Evolutionary conservation across 53 echinoderm and acorn worm species (phyloP).

Genomic region (Paelopatides confundens): DNA sequence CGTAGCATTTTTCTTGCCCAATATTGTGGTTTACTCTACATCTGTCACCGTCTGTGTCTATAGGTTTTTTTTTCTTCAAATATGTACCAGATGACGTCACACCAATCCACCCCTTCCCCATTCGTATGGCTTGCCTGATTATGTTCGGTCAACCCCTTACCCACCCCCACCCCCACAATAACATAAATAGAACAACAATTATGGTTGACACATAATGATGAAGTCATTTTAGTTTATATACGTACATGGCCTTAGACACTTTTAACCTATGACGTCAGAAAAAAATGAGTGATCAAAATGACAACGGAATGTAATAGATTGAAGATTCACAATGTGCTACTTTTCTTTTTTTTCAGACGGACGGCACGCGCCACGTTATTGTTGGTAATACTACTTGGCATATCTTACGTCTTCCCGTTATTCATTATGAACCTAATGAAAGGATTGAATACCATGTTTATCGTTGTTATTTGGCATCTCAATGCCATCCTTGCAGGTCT

Average conservation of each 20-base stretch:
- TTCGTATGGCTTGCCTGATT: no score
- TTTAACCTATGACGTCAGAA: no score
- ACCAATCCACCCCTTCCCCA: no score
- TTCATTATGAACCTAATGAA: constrained; percentile 75
- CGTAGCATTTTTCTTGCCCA: no score
- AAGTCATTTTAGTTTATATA: no score
- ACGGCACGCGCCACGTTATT: constrained; percentile 90
- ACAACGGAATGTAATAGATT: background rate
- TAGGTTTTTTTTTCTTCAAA: no score
- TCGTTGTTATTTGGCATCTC: constrained; percentile 64
- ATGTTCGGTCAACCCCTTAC: no score
- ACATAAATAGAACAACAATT: background rate
- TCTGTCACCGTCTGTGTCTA: no score
- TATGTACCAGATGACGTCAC: no score
- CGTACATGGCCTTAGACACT: no score
- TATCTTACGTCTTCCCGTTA: constrained; percentile 85
- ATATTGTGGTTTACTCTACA: no score
- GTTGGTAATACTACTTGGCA: constrained; percentile 84
- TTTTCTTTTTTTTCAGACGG: constrained; percentile 57
- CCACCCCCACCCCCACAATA: no score
- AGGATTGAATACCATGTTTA: constrained; percentile 49
- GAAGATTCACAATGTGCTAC: background rate
- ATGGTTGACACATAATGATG: background rate
- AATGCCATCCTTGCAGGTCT: constrained; percentile 75
- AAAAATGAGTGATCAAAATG: constrained; percentile 22